phyloP scores from a whole-genome alignment of 2,888 invertebrate species.

The Amphiduros pacificus region DNA sequence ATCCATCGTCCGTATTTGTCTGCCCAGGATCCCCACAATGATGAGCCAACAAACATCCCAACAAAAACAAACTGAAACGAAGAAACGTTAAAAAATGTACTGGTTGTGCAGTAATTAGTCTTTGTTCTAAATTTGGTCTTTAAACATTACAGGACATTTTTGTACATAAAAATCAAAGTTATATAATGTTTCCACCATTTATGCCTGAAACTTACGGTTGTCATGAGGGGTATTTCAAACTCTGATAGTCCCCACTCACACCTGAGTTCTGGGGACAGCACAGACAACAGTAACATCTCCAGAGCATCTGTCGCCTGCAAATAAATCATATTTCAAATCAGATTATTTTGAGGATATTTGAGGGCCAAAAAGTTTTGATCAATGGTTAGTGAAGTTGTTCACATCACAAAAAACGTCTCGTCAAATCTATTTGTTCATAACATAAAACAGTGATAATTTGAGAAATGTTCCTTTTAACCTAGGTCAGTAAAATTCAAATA shows the following conservation, averaged over 20 bases:
- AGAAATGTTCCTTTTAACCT: too few species aligned
- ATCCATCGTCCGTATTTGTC: slow-evolving; percentile 52
- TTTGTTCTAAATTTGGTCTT: not conserved
- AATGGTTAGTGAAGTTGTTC: too few species aligned
- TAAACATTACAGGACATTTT: not conserved
- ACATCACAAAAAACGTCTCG: too few species aligned
- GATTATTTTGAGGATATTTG: not conserved
- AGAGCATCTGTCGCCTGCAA: slow-evolving; percentile 56
- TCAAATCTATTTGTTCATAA: too few species aligned
- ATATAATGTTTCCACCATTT: too few species aligned
- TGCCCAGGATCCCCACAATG: slow-evolving; percentile 51
- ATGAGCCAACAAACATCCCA: slow-evolving; percentile 55
- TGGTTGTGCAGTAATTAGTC: not conserved
- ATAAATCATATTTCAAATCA: not conserved
- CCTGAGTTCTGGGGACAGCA: slow-evolving; percentile 53
- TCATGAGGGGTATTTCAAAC: slow-evolving; percentile 53
- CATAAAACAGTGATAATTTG: too few species aligned
- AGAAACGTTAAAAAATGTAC: not conserved
- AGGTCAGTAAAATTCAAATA: too few species aligned
- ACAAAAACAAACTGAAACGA: slow-evolving; percentile 52
- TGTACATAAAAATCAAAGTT: not conserved
- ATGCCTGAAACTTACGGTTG: slow-evolving; percentile 43
- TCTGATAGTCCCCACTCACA: slow-evolving; percentile 56
- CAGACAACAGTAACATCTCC: slow-evolving; percentile 58
- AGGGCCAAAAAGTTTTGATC: too few species aligned